Evolutionary conservation across 2,888 invertebrate species (phyloP).

Genomic region (Drosophila greeni): DNA sequence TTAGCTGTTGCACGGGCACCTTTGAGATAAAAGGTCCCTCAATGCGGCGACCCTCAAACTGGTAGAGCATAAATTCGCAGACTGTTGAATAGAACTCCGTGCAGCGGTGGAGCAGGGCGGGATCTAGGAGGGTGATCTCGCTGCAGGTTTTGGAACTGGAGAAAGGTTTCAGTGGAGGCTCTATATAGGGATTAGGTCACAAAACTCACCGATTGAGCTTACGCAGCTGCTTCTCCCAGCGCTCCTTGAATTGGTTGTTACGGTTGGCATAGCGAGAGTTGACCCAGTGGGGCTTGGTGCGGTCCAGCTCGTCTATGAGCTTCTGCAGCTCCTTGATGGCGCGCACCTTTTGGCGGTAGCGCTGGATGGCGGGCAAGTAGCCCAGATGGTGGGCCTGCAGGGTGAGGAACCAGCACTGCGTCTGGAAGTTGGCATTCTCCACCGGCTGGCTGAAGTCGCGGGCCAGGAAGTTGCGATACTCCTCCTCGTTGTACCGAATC

Average conservation of each 20-base stretch:
- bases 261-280: constrained; percentile 86
- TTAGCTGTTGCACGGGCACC: constrained; percentile 82
- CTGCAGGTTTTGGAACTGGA: constrained; percentile 93
- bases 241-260: constrained; percentile 89
- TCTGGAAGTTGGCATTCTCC: constrained; percentile 92
- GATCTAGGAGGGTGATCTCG: constrained; percentile 93
- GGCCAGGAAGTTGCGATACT: constrained; percentile 81
- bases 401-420: constrained; percentile 98
- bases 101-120: constrained; percentile 88
- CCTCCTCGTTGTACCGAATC: constrained; percentile 89
- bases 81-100: constrained; percentile 93
- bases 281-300: constrained; percentile 90
- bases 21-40: constrained; percentile 79
- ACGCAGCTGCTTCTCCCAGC: constrained; percentile 93
- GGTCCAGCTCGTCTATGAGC: constrained; percentile 89
- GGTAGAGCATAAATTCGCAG: constrained; percentile 86
- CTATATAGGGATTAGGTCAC: background rate
- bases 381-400: constrained; percentile 96
- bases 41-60: constrained; percentile 82
- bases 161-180: background rate
- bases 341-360: constrained; percentile 87
- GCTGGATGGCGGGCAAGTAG: constrained; percentile 91
- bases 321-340: constrained; percentile 88
- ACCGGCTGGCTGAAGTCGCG: constrained; percentile 57
- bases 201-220: constrained; percentile 82